Percentiles rank a stretch among this genome's conserved stretches.
These are phyloP conservation scores for Anarrhichthys ocellatus DNA, from an alignment of 2,113 vertebrate genomes.

Conservation along the genomic window DNA sequence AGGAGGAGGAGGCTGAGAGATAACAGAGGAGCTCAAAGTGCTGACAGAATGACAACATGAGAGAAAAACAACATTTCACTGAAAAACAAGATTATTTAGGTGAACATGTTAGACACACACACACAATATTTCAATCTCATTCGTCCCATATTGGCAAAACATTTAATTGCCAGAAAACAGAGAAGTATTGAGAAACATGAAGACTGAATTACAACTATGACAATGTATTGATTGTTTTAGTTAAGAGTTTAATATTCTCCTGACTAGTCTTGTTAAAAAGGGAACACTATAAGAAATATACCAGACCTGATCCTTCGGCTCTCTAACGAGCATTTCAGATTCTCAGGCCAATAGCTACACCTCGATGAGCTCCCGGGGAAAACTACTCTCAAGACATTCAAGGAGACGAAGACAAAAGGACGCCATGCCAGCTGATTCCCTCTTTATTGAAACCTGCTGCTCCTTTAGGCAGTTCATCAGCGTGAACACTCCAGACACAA, in stretches of 20 bases:
- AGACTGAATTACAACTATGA: not conserved
- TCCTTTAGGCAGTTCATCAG: conserved; percentile 29
- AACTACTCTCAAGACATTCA: not conserved
- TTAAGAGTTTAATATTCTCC: not conserved
- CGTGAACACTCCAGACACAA: conserved; percentile 5
- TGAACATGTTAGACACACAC: too few species aligned
- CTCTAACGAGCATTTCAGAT: not conserved
- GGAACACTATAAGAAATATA: too few species aligned
- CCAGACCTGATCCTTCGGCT: not conserved
- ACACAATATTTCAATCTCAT: too few species aligned
- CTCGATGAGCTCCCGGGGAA: not conserved
- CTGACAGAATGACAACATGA: not conserved
- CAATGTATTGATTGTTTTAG: not conserved
- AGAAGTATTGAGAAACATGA: too few species aligned
- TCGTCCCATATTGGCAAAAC: too few species aligned
- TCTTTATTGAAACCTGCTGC: conserved; percentile 27
- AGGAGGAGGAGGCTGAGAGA: not conserved
- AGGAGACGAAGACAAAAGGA: not conserved
- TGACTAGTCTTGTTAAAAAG: too few species aligned
- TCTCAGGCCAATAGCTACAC: not conserved
- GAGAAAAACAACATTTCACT: too few species aligned
- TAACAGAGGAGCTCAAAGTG: not conserved
- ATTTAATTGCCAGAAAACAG: too few species aligned
- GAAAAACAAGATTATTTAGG: not conserved
- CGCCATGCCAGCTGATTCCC: conserved; percentile 36